Conservation (phyloP, 2,888 invertebrate genomes). For the Pecten maximus region DNA sequence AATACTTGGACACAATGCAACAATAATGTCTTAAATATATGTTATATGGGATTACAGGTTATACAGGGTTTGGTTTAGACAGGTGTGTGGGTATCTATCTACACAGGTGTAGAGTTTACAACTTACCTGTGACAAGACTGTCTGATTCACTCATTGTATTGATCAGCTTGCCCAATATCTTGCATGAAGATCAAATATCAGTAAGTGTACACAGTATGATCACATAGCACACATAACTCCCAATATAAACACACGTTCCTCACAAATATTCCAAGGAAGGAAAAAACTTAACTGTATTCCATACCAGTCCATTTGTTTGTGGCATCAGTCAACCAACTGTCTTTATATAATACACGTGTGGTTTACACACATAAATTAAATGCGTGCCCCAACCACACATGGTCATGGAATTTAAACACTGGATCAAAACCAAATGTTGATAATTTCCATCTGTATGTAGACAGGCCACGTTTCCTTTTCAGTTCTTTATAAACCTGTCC, state of each 20-base stretch:
- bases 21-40: neutral
- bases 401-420: neutral
- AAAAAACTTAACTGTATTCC: neutral
- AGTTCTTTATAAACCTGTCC: neutral
- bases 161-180: constrained; percentile 7
- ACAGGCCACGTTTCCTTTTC: neutral
- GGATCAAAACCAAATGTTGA: neutral
- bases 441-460: neutral
- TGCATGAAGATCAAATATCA: neutral
- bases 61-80: neutral
- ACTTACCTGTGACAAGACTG: constrained; percentile 25
- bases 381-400: neutral
- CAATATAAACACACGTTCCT: neutral
- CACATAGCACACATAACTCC: neutral
- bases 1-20: too few species aligned
- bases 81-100: neutral
- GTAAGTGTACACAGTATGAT: neutral
- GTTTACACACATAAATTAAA: too few species aligned
- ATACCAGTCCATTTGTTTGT: neutral
- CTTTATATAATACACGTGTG: neutral
- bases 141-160: constrained; percentile 22
- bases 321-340: neutral
- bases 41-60: neutral
- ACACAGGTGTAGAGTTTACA: neutral
- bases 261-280: neutral